phyloP scores from a whole-genome alignment of 2,797 vertebrate species.

The Pseudochromis fuscus region DNA sequence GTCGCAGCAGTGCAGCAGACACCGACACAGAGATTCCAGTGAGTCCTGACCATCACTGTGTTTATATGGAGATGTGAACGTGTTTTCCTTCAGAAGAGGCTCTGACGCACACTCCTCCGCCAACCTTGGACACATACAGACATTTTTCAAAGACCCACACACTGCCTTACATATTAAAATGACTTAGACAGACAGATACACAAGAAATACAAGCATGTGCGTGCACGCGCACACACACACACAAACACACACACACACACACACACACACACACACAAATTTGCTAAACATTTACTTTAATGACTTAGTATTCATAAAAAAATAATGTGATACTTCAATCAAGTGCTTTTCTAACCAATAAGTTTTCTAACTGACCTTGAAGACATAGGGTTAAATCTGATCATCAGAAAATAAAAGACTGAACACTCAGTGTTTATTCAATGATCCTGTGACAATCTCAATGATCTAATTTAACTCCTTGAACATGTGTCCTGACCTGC shows the following conservation, averaged over 20 bases:
- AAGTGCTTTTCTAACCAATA: neutral
- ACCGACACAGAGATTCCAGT: conserved; percentile 88
- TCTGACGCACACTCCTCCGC: conserved; percentile 89
- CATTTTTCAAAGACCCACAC: conserved; percentile 9
- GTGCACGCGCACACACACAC: neutral
- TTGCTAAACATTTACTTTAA: neutral
- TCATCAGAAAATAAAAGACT: neutral
- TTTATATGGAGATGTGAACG: conserved; percentile 89
- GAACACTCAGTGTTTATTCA: neutral
- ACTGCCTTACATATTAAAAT: neutral
- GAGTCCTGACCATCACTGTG: conserved; percentile 80
- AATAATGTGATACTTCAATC: too few species aligned
- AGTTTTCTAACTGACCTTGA: neutral
- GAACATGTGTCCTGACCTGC: conserved; percentile 86
- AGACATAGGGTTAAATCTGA: neutral
- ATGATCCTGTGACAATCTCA: neutral
- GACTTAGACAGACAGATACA: neutral
- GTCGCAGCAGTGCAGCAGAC: conserved; percentile 91
- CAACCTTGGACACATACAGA: conserved; percentile 81
- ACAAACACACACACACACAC: too few species aligned
- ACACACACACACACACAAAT: too few species aligned
- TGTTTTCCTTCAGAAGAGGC: conserved; percentile 87
- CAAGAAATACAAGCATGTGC: neutral
- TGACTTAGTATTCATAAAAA: neutral
- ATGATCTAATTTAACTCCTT: conserved; percentile 4